Evolutionary conservation across 2,113 vertebrate species (phyloP), one percentile per base, ranked within the genome.

Genomic region (Craseonycteris thonglongyai): DNA sequence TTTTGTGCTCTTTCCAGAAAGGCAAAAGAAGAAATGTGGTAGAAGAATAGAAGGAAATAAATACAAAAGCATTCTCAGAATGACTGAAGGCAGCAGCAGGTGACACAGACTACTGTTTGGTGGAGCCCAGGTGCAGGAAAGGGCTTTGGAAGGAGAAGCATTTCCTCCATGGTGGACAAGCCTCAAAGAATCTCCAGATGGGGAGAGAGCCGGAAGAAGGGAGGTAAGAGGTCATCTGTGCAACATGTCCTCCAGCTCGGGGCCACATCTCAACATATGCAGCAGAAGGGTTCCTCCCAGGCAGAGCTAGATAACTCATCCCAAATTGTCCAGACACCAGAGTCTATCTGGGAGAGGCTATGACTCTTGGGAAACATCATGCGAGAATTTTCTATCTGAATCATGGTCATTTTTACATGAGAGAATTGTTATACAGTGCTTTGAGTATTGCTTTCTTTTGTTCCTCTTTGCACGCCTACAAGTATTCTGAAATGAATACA

Each of bases 151-250:
- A 21, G 19, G 22, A 84, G 8, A 49, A 69, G 38, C 0, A 26
- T 42, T 59, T n/a, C 2, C 8, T 42, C 19, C 0, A 0, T 10
- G 13, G 33, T 6, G 4, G 42, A 69, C 6, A 45, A 24, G 15
- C 21, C 15, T 42, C 18, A 7, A 40, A 13, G 28, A 24, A 30
- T 4, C 40, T 42, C 28, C n/a, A 26, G 33, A 42, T 28, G 6
- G 42, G 13, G 7, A 16, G n/a, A 3, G 21, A 40, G 16, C 33
- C 54, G 33, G 9, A 28, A 21, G 42, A 8, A 12, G 1, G 26
- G 68, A 26, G 5, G 11, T 28, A 8, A 19, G 33, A 26, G 3
- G 19, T 22, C 47, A 40, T 30, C 61, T 3, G 0, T 30, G 24
- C 19, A 54, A 6, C 56, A 61, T 54, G 69, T 42, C 38, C 15